Base-by-base conservation (phyloP, 37 sponge, comb jelly and placozoan species). In the Geodia barretti region DNA sequence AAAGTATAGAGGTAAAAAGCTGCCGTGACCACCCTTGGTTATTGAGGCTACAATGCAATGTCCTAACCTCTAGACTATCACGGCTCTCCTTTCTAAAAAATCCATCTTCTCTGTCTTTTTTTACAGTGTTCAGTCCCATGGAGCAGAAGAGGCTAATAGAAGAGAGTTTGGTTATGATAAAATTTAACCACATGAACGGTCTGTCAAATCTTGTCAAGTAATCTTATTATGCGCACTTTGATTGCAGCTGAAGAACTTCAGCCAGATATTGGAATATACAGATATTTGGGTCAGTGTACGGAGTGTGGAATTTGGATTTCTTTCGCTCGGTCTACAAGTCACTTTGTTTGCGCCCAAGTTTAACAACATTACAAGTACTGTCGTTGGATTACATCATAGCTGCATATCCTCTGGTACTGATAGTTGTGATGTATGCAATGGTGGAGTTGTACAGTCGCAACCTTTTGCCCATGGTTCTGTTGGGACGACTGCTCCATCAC, bases 331-430 rank as follows among this genome's bases (percentile, higher is more conserved):
- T 70, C 39, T 36, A 70, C 24, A 11, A 37, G 7, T 9, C 9
- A 24, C 14, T 70, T 11, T 70, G 71, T 24, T 35, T 70, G 39
- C 7, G 17, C 19, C 60, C 64, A 28, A 62, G 24, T 70, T 37
- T 35, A 11, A 36, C 8, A 8, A 29, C 71, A 36, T 40, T 70
- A 24, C 9, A 5, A 11, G 39, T 35, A 5, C 8, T 29, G 36
- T 37, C 71, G 8, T 11, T 35, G 36, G 71, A 70, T 24, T 70
- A 70, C 39, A 11, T 40, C 71, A 35, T 70, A 36, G 71, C 71
- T 11, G 8, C 36, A 24, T 70, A 36, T 35, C 71, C 71, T 8
- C 24, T 70, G 36, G 39, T 70, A 8, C 39, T 70, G 14, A 70
- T 34, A 5, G 37, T 70, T 9, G 36, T 70, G 9, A n/a, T 40